Base-by-base conservation (phyloP, 1,140 invertebrate genomes). In the Bombus terrestris region DNA sequence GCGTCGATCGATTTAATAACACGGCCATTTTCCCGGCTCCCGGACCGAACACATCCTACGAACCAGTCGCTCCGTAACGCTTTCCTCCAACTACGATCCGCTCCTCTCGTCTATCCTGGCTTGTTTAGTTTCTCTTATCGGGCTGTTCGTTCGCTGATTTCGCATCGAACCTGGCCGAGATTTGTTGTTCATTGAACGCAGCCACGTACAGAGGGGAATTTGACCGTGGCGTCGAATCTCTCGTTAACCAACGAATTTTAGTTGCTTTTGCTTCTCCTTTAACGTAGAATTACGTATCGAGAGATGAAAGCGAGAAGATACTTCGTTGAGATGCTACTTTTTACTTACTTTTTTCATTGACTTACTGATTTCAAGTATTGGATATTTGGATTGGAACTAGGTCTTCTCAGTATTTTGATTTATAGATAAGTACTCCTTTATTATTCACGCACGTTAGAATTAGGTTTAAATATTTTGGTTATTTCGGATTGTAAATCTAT, bases 1-100 rank as follows among this genome's bases (percentile, higher is more conserved):
- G 86, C 91, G 79, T 83, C 93, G 93, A 94, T 94, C 93, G 93
- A 94, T 94, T 94, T 94, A 94, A 94, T 94, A 94, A 93, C 92
- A 92, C 92, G 91, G 93, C 93, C 92, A 93, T 93, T 93, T 93
- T 93, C 92, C 91, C 76, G 84, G 86, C 86, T 91, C 89, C 82
- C 90, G 89, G 86, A 92, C 91, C 90, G 82, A 92, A 88, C 91
- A 87, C 92, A 85, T 82, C 90, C 86, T 79, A 68, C 66, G 77
- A 72, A 77, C 80, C 83, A 68, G 69, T 71, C 78, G 66, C 82
- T 76, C 43, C 86, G 81, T 81, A 83, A 84, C 76, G 76, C 71
- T 68, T n/a, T 83, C 69, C 71, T 82, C 72, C 80, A 71, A 53
- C 66, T 71, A 75, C 84, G 57, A 25, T 66, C 75, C 57, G 64